Conservation (phyloP, 2,113 vertebrate species). For the Phrynosoma blainvillii region DNA sequence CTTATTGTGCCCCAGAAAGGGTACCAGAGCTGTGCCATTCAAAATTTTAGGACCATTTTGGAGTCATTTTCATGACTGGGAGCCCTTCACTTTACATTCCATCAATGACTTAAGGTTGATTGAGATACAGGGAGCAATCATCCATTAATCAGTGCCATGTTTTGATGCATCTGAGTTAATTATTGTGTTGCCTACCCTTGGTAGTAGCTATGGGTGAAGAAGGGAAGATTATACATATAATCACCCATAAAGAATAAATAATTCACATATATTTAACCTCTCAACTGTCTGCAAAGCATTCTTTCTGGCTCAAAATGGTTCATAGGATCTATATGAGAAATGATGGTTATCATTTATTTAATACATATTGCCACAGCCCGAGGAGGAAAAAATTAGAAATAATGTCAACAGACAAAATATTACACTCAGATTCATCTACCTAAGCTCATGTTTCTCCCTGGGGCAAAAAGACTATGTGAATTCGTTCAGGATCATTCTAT, state of each 20-base stretch:
- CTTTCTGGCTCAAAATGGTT: slow-evolving; percentile 55
- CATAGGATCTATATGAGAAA: slow-evolving; percentile 56
- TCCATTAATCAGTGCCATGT: not conserved
- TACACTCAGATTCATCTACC: slow-evolving; percentile 74
- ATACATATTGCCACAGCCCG: slow-evolving; percentile 69
- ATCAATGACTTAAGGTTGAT: not conserved
- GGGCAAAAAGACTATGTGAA: slow-evolving; percentile 71
- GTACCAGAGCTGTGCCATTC: too few species aligned
- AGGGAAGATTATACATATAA: slow-evolving; percentile 19
- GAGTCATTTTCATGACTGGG: slow-evolving; percentile 18
- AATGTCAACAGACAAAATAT: slow-evolving; percentile 87
- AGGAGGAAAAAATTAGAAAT: slow-evolving; percentile 78
- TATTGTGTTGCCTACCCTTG: not conserved
- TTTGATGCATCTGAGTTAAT: slow-evolving; percentile 3
- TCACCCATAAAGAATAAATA: slow-evolving; percentile 65
- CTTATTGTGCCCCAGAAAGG: not conserved
- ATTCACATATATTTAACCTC: slow-evolving; percentile 78
- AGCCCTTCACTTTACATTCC: slow-evolving; percentile 1
- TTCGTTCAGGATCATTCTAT: slow-evolving; percentile 71
- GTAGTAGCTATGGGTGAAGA: not conserved
- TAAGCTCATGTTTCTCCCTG: slow-evolving; percentile 76
- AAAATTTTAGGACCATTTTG: not conserved
- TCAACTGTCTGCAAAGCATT: slow-evolving; percentile 61
- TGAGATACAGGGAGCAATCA: not conserved
- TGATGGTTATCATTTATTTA: slow-evolving; percentile 85